Evolutionary conservation across 92 coral and sea anemone genomes (phyloP).

Genomic region (Muricea muricata): DNA sequence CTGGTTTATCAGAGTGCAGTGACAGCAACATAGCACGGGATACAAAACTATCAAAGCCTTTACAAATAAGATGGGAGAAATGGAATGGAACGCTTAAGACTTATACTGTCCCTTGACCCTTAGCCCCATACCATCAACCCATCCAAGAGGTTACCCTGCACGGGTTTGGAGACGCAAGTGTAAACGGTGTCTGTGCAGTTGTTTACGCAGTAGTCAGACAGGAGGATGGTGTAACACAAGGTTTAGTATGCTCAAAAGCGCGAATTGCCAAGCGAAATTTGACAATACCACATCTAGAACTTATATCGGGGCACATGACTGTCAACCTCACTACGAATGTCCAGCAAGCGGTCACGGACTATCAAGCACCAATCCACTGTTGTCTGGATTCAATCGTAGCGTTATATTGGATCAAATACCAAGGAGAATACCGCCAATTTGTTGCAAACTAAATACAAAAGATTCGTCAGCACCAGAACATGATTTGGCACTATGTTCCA

Average conservation of each 20-base stretch:
- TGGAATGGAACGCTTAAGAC: constrained; percentile 46
- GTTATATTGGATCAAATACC: constrained; percentile 23
- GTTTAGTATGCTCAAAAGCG: constrained; percentile 48
- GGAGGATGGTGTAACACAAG: constrained; percentile 32
- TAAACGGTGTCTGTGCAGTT: constrained; percentile 40
- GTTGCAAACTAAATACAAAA: constrained; percentile 29
- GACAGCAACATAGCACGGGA: constrained; percentile 69
- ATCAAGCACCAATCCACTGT: constrained; percentile 31
- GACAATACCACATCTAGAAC: constrained; percentile 47
- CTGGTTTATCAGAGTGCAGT: constrained; percentile 62
- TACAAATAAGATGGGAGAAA: constrained; percentile 55
- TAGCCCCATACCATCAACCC: constrained; percentile 37
- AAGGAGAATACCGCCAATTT: constrained; percentile 21
- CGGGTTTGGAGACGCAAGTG: constrained; percentile 56
- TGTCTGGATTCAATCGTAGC: constrained; percentile 48
- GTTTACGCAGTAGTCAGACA: constrained; percentile 58
- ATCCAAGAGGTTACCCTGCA: constrained; percentile 35
- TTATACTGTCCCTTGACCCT: constrained; percentile 47
- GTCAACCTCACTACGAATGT: constrained; percentile 37
- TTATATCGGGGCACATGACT: constrained; percentile 47
- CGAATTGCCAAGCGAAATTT: constrained; percentile 50
- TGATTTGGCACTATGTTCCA: neutral
- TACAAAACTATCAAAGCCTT: constrained; percentile 39
- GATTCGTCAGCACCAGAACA: neutral
- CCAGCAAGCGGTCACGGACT: constrained; percentile 14